Evolutionary conservation across 1,140 invertebrate genomes (phyloP).

Genomic region (Whitmania pigra): DNA sequence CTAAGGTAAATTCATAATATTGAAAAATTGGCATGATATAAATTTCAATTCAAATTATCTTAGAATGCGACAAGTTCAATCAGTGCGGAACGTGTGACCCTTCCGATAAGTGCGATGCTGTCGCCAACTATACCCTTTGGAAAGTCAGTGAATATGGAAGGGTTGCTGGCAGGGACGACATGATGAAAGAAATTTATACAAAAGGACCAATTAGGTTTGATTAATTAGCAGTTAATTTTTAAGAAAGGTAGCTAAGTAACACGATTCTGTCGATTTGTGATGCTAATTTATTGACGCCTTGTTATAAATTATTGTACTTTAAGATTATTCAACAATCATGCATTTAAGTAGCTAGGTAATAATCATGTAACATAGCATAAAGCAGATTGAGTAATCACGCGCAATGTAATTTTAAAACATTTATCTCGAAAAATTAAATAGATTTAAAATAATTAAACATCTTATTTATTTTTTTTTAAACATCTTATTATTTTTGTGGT

Average conservation of each 20-base stretch:
- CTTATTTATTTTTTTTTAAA: conserved; percentile 13
- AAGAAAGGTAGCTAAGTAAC: no score
- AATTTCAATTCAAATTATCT: background rate
- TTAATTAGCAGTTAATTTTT: no score
- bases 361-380: background rate
- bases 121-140: conserved; percentile 44
- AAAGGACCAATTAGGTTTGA: conserved; percentile 45
- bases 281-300: no score
- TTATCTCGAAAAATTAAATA: no score
- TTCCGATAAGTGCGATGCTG: conserved; percentile 37
- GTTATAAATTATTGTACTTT: background rate
- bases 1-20: no score
- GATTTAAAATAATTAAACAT: conserved; percentile 2
- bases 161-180: conserved; percentile 42
- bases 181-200: conserved; percentile 47
- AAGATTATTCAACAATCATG: background rate
- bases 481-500: conserved; percentile 16
- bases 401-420: no score
- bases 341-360: background rate
- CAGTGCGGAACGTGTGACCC: conserved; percentile 44
- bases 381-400: no score
- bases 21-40: no score
- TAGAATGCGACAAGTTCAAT: conserved; percentile 41
- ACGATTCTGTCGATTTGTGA: no score
- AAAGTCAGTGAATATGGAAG: conserved; percentile 45